Evolutionary conservation across 2,113 vertebrate genomes (phyloP), one percentile per base, ranked within the genome.

Genomic region (Dendrocopos noguchii): DNA sequence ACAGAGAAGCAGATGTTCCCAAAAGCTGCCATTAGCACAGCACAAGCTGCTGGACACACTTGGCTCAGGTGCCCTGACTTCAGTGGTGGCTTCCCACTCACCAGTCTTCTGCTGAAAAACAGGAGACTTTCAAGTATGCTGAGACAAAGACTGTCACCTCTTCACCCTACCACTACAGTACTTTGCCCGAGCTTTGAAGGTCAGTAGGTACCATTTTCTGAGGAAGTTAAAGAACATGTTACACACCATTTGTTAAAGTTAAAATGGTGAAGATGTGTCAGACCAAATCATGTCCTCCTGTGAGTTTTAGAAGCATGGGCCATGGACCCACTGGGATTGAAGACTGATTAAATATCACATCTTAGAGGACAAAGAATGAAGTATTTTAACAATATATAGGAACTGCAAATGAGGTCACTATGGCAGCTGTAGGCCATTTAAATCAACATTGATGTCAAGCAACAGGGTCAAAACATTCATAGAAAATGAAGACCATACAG

Each of bases 111-210:
- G 28, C 52, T 68, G n/a, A 55, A 72, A 84, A 91, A 79, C 21
- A 46, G 28, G 46, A 87, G 39, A 34, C 33, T 80, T 79, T 71
- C 1, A 0, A 56, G 67, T 7, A 50, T 0, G 4, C 19, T 0
- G 0, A 72, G 63, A 65, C 0, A 2, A 28, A 78, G 59, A 11
- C 15, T 72, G 34, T 55, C 22, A 47, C 24, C 14, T 3, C 9
- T 20, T 72, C 47, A 52, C 14, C 5, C 53, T 72, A 42, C 17
- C 50, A 15, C 57, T 68, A 33, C 57, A 84, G 39, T 29, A 57
- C 39, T 84, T 79, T 28, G 8, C 29, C 65, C 22, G 22, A 70
- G 55, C 66, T 89, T 86, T 81, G 44, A 47, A 84, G 86, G 39
- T 9, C 9, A 5, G 34, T n/a, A 52, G 67, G 52, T 73, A 70